Evolutionary conservation across 35 echinoderm and acorn worm species (phyloP), one percentile per base, ranked within the genome.

Genomic region (Patiria miniata): DNA sequence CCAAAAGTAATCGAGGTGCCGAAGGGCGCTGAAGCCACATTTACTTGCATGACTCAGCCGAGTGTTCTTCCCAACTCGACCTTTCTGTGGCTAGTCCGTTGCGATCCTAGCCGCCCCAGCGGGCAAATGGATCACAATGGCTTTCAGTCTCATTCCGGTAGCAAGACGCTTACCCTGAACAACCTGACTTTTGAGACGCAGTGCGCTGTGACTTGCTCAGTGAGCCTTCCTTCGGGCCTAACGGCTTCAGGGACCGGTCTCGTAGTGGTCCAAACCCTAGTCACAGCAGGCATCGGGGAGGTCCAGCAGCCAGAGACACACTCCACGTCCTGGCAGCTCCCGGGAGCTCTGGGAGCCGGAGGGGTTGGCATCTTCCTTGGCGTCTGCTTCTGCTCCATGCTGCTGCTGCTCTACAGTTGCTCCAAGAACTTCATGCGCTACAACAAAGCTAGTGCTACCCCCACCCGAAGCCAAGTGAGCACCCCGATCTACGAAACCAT

Each of bases 401-500:
- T 73, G 8, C 26, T 73, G 10, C 65, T 73, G 19, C 34, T 73
- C 26, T 73, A 73, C 26, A 73, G 21, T 23, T 73, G 65, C 65
- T 26, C 65, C 26, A 73, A 73, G 26, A 34, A 23, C 34, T 73
- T 32, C 65, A 28, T 32, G 19, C 14, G 65, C 19, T 28, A 73
- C 65, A 73, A 73, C 29, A 73, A 73, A 23, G 34, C 65, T 8
- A 34, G 65, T 22, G 65, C 26, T 73, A 23, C 65, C 58, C 8
- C 58, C 65, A 28, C 26, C 26, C 65, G 65, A 73, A 16, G 23
- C 34, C 65, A 73, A 30, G 26, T 73, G 19, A 73, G 65, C 65
- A 73, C 65, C 65, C 65, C 65, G 14, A 73, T 73, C 26, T 73
- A 73, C 34, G 65, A 73, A 23, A 73, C 65, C 26, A 73, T 73